Conservation (phyloP, 2,888 invertebrate species). For the Epinotia nisella region DNA sequence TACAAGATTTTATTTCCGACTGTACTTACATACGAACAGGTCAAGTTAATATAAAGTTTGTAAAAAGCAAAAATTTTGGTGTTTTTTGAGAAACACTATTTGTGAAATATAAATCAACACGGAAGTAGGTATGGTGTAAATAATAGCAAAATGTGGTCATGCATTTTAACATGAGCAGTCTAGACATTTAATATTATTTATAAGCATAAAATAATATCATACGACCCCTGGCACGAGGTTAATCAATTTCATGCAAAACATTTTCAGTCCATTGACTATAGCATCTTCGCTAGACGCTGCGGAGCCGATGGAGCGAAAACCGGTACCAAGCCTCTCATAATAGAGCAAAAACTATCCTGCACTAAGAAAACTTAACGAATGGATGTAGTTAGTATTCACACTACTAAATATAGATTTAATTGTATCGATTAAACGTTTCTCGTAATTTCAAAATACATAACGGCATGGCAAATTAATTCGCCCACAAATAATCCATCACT, state of each 20-base stretch:
- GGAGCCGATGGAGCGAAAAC: conserved; percentile 76
- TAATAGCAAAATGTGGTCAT: not conserved
- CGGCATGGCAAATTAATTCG: conserved; percentile 3
- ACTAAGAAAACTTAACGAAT: not conserved
- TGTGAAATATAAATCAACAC: not conserved
- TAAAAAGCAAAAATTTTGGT: no score
- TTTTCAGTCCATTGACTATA: conserved; percentile 71
- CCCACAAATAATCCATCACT: conserved; percentile 51
- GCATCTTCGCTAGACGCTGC: conserved; percentile 71
- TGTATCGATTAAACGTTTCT: not conserved
- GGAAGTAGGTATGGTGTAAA: not conserved
- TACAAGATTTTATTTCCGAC: no score
- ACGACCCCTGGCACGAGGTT: conserved; percentile 57
- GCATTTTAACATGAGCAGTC: not conserved
- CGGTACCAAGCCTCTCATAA: conserved; percentile 68
- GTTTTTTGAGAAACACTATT: no score
- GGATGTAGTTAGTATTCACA: not conserved
- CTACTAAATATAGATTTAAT: not conserved
- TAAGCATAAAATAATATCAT: conserved; percentile 53
- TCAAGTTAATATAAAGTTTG: no score
- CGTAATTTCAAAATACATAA: conserved; percentile 9
- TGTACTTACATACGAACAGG: no score
- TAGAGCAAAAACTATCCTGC: conserved; percentile 60
- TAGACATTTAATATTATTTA: conserved; percentile 46
- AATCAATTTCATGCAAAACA: conserved; percentile 69